These are phyloP conservation scores for Amiota minor DNA, from an alignment of 2,888 invertebrate genomes.

Conservation along the genomic window DNA sequence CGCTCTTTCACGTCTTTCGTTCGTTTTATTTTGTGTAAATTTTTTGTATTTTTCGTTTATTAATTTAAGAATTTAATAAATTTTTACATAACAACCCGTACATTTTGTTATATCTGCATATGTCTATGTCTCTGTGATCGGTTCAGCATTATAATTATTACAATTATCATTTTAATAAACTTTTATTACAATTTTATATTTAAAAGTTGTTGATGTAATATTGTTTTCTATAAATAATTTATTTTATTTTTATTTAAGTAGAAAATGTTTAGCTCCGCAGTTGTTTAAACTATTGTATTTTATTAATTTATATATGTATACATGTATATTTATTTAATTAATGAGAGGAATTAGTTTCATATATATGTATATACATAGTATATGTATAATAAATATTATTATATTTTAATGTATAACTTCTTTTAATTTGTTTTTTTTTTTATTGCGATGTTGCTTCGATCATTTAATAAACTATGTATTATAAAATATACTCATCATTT, in stretches of 20 bases:
- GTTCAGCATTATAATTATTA: neutral
- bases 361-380: neutral
- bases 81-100: constrained; percentile 42
- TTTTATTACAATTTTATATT: neutral
- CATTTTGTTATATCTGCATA: constrained; percentile 27
- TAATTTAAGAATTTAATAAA: no score
- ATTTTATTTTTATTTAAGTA: neutral
- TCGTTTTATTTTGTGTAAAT: constrained; percentile 10
- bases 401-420: neutral
- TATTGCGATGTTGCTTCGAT: neutral
- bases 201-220: neutral
- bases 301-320: neutral
- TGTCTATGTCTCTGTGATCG: neutral
- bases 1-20: constrained; percentile 18
- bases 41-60: constrained; percentile 42
- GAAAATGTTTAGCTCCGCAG: constrained; percentile 30
- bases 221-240: neutral
- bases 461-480: constrained; percentile 21
- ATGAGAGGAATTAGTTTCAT: neutral
- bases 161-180: neutral
- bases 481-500: constrained; percentile 26
- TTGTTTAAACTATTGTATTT: constrained; percentile 3
- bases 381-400: constrained; percentile 12
- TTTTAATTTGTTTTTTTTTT: neutral
- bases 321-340: no score